Evolutionary conservation across 2,113 vertebrate genomes (phyloP), one percentile per base, ranked within the genome.

Genomic region (Phoxinus phoxinus): DNA sequence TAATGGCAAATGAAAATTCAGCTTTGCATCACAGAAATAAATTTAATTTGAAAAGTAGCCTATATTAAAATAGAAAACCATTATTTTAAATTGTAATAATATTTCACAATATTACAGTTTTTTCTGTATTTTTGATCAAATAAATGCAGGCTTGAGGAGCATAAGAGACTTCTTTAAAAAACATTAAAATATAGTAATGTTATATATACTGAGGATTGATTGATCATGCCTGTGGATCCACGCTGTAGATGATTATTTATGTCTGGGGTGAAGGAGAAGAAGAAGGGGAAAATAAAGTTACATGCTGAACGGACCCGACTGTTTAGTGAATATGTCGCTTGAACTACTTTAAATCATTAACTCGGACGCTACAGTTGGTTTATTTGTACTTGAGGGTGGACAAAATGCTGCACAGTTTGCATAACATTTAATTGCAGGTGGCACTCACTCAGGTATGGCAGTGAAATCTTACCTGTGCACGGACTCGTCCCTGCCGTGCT

Each of bases 401-500:
- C 25, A 3, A 32, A 53, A n/a, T 32, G 25, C 17, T 19, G 74
- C 27, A 21, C 17, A 21, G 46, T 53, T 32, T 53, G 27, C 46
- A 53, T 72, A 41, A 41, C 30, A 13, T 78, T 58, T 58, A 56
- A 19, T 35, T 27, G 56, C 77, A 37, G 21, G 37, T 80, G 78
- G n/a, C 78, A 46, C 35, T 80, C 27, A 23, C 35, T 80, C 27
- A 23, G 44, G 7, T 5, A 69, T 81, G 84, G 41, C 17, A 10
- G n/a, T 30, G 56, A 0, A 37, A 27, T 73, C 90, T 82, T 84
- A 97, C 96, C 91, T 91, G 93, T 98, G 96, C 58, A 96, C 88
- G 0, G 97, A 97, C 81, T 99, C 97, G 3, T 98, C 97, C 6
- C 72, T 95, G 25, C 97, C 96, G 0, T 99, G 97, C 86, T 98